Evolutionary conservation across 2,888 invertebrate genomes (phyloP).

Genomic region (Morinoia aosen): DNA sequence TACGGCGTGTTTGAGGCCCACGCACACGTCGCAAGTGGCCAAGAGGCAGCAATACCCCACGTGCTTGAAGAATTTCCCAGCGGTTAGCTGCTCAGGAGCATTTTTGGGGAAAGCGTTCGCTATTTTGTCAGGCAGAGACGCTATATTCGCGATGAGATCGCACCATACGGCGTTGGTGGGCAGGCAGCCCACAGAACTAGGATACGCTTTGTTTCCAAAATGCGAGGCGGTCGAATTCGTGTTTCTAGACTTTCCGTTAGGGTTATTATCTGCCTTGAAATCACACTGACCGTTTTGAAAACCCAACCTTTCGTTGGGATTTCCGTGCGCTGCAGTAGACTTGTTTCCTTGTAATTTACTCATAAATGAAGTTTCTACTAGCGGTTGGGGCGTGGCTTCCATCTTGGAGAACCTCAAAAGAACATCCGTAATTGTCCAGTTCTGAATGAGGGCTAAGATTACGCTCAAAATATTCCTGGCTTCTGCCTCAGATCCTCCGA

Average conservation of each 20-base stretch:
- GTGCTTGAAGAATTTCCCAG: slow-evolving; percentile 58
- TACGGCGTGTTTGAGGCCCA: slow-evolving; percentile 59
- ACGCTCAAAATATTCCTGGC: neutral
- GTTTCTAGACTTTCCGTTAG: too few species aligned
- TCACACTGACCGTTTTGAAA: neutral
- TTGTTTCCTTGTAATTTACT: neutral
- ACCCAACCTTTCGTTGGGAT: neutral
- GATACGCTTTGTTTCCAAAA: neutral
- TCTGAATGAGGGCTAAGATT: neutral
- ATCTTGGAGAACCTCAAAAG: slow-evolving; percentile 35
- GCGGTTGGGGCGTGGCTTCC: neutral
- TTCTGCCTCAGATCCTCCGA: slow-evolving; percentile 32
- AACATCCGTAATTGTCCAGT: slow-evolving; percentile 2
- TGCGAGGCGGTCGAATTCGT: too few species aligned
- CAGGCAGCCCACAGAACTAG: slow-evolving; percentile 39
- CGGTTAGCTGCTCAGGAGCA: slow-evolving; percentile 54
- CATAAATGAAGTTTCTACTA: neutral
- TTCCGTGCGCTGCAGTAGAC: neutral
- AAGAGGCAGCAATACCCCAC: slow-evolving; percentile 58
- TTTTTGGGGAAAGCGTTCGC: slow-evolving; percentile 59
- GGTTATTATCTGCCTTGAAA: too few species aligned
- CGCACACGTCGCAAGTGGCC: slow-evolving; percentile 58
- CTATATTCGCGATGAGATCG: slow-evolving; percentile 57
- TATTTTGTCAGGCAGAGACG: slow-evolving; percentile 63
- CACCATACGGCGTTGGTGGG: slow-evolving; percentile 54